phyloP scores from a whole-genome alignment of 2,797 vertebrate genomes.

The Cephalopachus bancanus region DNA sequence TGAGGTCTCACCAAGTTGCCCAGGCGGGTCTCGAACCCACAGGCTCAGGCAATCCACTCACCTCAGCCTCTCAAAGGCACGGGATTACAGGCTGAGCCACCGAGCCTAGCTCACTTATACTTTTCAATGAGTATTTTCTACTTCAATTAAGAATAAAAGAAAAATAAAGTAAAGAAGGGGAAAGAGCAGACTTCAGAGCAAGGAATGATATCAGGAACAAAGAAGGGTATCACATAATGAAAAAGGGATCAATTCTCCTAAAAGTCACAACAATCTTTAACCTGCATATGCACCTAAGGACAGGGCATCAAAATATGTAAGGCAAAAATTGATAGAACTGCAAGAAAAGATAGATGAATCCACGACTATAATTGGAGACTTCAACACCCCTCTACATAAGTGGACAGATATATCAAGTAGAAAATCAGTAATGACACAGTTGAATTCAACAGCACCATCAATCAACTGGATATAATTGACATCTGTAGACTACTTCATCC shows the following conservation, averaged over 20 bases:
- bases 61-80: too few species aligned
- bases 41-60: too few species aligned
- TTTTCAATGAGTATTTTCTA: neutral
- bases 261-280: neutral
- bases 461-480: too few species aligned
- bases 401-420: too few species aligned
- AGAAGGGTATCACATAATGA: neutral
- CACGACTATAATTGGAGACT: neutral
- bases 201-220: neutral
- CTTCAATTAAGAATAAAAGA: neutral
- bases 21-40: too few species aligned
- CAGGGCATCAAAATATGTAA: neutral
- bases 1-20: too few species aligned
- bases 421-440: neutral
- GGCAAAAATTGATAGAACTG: neutral
- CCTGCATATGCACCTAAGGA: rapidly evolving
- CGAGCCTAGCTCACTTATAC: neutral
- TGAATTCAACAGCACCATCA: neutral
- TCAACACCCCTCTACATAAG: neutral
- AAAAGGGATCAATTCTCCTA: neutral
- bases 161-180: neutral
- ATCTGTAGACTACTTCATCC: neutral
- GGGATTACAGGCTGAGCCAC: too few species aligned
- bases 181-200: neutral
- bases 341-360: neutral